Percentiles rank a stretch among this genome's conserved stretches.
Conservation (phyloP, 2,797 vertebrate genomes). For the Tragelaphus oryx region DNA sequence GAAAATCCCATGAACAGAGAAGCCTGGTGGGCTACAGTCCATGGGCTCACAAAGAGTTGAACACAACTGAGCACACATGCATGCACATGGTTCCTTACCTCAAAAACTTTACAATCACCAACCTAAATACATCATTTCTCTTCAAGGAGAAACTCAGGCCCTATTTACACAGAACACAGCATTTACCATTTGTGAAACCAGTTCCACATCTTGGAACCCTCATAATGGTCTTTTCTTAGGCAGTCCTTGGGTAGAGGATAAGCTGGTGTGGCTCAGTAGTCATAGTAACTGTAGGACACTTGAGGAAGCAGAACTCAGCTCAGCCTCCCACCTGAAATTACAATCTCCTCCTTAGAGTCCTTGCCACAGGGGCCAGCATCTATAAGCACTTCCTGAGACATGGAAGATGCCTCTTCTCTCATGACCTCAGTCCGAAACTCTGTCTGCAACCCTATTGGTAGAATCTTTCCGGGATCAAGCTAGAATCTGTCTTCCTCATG, state of each 20-base stretch:
- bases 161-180: not conserved
- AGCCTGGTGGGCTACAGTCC: not conserved
- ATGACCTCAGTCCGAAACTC: not conserved
- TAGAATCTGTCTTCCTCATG: not conserved
- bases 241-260: not conserved
- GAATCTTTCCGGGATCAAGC: not conserved
- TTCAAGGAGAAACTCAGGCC: not conserved
- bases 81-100: not conserved
- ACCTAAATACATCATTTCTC: not conserved
- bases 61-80: not conserved
- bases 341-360: not conserved
- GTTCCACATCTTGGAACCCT: not conserved
- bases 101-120: not conserved
- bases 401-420: not conserved
- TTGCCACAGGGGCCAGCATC: not conserved
- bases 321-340: not conserved
- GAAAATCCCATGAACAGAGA: not conserved
- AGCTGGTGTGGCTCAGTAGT: not conserved
- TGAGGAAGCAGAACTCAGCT: not conserved
- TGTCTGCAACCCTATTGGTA: not conserved
- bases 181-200: not conserved
- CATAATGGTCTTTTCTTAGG: not conserved
- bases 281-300: not conserved
- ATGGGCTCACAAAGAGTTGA: not conserved
- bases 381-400: not conserved